Percentiles rank a stretch among this genome's conserved stretches.
Conservation (phyloP, 2,113 vertebrate genomes). For the Rhinopithecus roxellana region DNA sequence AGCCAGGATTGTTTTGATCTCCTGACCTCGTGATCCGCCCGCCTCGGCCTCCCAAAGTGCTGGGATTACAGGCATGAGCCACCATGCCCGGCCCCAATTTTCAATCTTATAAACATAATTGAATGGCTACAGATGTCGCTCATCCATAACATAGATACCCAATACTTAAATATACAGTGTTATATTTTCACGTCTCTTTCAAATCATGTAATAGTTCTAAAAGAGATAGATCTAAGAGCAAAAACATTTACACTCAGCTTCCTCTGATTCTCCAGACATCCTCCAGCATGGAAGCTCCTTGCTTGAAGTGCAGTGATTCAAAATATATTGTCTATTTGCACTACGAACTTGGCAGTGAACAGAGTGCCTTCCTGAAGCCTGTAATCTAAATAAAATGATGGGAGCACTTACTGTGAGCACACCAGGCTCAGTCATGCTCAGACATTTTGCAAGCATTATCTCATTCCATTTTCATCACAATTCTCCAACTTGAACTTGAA, state of each 20-base stretch:
- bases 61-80: too few relatives aligned
- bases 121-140: neutral
- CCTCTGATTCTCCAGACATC: neutral
- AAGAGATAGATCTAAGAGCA: neutral
- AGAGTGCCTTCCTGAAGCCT: too few relatives aligned
- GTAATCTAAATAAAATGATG: too few relatives aligned
- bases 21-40: too few relatives aligned
- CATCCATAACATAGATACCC: neutral
- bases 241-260: neutral
- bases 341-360: neutral
- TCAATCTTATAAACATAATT: neutral
- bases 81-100: neutral
- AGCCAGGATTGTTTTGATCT: too few relatives aligned
- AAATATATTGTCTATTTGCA: neutral
- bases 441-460: neutral
- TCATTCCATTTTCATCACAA: neutral
- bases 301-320: neutral
- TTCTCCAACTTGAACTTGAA: neutral
- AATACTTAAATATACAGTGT: neutral
- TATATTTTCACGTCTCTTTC: neutral
- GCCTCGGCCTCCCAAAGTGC: too few relatives aligned
- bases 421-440: rapidly evolving
- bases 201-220: neutral
- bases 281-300: neutral
- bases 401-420: rapidly evolving